These are phyloP conservation scores for Alosa alosa DNA, from an alignment of 2,113 vertebrate species.

Conservation along the genomic window DNA sequence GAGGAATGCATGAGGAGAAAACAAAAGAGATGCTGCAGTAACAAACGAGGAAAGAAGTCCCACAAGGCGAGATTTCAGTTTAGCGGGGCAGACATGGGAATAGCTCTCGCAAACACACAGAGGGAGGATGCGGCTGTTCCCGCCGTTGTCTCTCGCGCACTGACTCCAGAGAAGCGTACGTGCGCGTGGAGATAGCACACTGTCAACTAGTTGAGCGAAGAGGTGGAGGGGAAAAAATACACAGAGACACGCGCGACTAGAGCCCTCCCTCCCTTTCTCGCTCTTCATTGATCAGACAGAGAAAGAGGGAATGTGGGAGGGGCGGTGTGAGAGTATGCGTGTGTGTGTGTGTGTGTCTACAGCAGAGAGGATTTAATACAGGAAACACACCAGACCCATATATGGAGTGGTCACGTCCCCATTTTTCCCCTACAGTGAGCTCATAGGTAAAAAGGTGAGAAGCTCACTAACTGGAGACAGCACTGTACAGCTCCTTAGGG, in stretches of 20 bases:
- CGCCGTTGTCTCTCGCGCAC: conserved; percentile 9
- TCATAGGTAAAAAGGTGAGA: conserved; percentile 25
- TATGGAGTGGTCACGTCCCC: conserved; percentile 36
- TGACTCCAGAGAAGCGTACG: conserved; percentile 28
- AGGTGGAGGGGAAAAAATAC: conserved; percentile 36
- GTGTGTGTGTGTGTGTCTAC: conserved; percentile 20
- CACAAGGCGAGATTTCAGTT: background rate
- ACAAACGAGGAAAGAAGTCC: background rate
- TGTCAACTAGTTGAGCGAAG: conserved; percentile 43
- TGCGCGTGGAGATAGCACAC: conserved; percentile 54
- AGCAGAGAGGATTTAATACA: conserved; percentile 1
- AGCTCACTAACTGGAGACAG: background rate
- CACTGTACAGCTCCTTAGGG: background rate
- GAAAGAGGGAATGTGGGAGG: conserved; percentile 44
- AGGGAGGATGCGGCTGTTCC: conserved; percentile 36
- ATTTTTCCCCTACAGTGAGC: conserved; percentile 20
- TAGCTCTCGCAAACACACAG: conserved; percentile 30
- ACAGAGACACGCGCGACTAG: conserved; percentile 43
- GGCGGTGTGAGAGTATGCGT: conserved; percentile 22
- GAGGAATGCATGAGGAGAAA: conserved; percentile 47
- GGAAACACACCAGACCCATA: conserved; percentile 44
- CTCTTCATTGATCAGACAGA: conserved; percentile 59
- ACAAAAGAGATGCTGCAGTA: conserved; percentile 15
- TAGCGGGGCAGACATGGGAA: background rate
- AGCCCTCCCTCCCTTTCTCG: conserved; percentile 13